A percentile compares a stretch with the other conserved stretches of the same genome.
Evolutionary conservation across 2,888 invertebrate species (phyloP).

Genomic region (Scotopteryx bipunctaria): DNA sequence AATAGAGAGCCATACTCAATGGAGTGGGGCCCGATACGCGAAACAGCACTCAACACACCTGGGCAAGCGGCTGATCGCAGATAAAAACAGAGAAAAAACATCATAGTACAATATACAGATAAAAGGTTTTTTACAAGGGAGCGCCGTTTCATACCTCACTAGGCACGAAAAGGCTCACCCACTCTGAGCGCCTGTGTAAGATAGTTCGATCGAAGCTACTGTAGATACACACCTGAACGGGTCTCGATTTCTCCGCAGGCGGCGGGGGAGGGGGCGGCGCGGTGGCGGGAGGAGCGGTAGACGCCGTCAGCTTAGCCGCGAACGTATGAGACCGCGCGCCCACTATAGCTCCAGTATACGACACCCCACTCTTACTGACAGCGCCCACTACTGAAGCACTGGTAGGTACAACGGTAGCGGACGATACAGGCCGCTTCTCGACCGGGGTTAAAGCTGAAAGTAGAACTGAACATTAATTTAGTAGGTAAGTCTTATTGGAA

Average conservation of each 20-base stretch:
- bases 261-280: conserved; percentile 29
- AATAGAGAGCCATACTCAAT: too few relatives aligned
- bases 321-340: conserved; percentile 87
- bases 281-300: conserved; percentile 37
- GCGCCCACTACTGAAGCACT: conserved; percentile 25
- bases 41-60: too few relatives aligned
- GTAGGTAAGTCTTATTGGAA: too few relatives aligned
- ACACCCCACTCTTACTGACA: conserved; percentile 64
- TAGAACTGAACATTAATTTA: background rate
- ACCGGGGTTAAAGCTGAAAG: conserved; percentile 45
- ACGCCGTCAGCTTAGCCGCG: conserved; percentile 88
- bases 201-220: too few relatives aligned
- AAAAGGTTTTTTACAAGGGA: too few relatives aligned
- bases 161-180: too few relatives aligned
- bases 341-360: conserved; percentile 78
- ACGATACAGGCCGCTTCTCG: conserved; percentile 67
- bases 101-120: too few relatives aligned
- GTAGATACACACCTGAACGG: conserved; percentile 32
- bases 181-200: too few relatives aligned
- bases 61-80: too few relatives aligned
- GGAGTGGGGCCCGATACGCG: too few relatives aligned
- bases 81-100: too few relatives aligned
- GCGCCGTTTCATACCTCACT: too few relatives aligned
- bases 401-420: conserved; percentile 35
- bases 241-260: conserved; percentile 48